Base-by-base conservation (phyloP, 2,113 vertebrate species). In the Megaptera novaeangliae region DNA sequence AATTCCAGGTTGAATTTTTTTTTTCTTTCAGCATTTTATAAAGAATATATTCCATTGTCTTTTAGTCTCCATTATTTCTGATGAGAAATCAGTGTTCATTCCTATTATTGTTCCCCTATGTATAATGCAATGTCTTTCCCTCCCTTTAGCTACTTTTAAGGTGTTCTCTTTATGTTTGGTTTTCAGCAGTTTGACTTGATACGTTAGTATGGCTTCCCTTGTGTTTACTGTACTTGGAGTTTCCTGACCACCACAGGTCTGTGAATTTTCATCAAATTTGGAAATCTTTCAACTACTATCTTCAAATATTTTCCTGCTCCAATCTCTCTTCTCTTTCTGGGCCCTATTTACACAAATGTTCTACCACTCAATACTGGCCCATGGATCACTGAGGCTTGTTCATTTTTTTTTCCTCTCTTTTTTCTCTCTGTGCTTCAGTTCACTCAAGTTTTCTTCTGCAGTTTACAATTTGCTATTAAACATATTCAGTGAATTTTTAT, bases 401-500 rank as follows among this genome's bases (percentile, higher is more conserved):
- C 27, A 63, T 41, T 74, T 77, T 59, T 59, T 63, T 27, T 6
- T 6, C 7, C 11, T 80, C 15, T 34, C 31, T 55, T 55, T 66
- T 52, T 31, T 68, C 18, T 31, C 75, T 55, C 44, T 55, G 8
- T 64, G 20, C 25, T 94, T 78, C 44, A 84, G 39, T 74, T 74
- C 81, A 75, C 15, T 44, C 2, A 88, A 92, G n/a, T 82, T 75
- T 94, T 75, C 34, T 87, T 91, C 34, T 36, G 6, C 44, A 68
- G 66, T 41, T 95, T 95, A 61, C 31, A 63, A 95, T 61, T 87
- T 93, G 39, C 55, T 36, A 84, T 57, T 91, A 77, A 71, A 92
- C 10, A 69, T 14, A 71, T 55, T 39, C 25, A 46, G 21, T 29
- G 12, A 93, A 66, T 80, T 80, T 55, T 80, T 78, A 89, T 41